Conservation (phyloP, 2,888 invertebrate genomes). For the Drosophila anomalata region DNA sequence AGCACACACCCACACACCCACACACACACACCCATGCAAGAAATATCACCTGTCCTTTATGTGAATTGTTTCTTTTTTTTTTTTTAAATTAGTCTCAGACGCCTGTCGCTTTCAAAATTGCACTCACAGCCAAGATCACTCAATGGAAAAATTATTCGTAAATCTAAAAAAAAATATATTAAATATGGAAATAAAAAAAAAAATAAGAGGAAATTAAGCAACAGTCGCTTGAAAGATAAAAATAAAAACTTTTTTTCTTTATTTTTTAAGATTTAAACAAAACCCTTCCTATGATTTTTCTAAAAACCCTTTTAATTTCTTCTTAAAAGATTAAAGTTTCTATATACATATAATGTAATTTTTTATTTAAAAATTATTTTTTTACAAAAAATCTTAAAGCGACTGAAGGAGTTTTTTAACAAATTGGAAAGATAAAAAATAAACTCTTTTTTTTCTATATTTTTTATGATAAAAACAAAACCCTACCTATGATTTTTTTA, state of each 20-base stretch:
- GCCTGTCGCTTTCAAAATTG: conserved; percentile 44
- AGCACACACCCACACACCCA: conserved; percentile 25
- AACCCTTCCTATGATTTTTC: background rate
- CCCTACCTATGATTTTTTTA: background rate
- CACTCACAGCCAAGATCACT: conserved; percentile 31
- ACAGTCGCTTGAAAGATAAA: conserved; percentile 17
- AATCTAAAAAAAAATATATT: conserved; percentile 2
- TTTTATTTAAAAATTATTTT: background rate
- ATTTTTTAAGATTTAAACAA: background rate
- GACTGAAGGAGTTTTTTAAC: conserved; percentile 4
- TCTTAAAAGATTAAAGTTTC: background rate
- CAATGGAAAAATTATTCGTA: conserved; percentile 1
- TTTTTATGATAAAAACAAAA: background rate
- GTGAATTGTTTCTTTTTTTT: conserved; percentile 11
- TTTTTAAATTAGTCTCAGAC: conserved; percentile 25
- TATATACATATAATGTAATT: background rate
- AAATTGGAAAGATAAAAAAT: no score
- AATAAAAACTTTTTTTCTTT: background rate
- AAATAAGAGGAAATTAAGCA: background rate
- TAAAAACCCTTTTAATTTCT: background rate
- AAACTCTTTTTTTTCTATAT: background rate
- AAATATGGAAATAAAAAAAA: background rate
- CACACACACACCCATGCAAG: conserved; percentile 28
- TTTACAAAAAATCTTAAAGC: conserved; percentile 6
- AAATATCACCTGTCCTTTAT: conserved; percentile 22